Evolutionary conservation across 2,888 invertebrate species (phyloP).

Genomic region (Thereva unica): DNA sequence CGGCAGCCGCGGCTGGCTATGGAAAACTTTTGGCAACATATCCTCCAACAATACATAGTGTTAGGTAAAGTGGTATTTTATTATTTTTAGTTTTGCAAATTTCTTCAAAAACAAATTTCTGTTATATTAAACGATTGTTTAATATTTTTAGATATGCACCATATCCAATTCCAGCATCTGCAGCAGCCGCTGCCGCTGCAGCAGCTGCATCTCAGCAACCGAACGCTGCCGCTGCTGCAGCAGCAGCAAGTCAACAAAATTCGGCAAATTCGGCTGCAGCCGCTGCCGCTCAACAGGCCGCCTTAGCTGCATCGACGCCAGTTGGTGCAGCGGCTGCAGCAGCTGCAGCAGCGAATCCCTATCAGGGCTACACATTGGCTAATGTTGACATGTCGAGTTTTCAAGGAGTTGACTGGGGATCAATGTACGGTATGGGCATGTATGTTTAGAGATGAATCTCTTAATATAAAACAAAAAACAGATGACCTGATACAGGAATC

Average conservation of each 20-base stretch:
- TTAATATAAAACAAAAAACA: slow-evolving; percentile 23
- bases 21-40: slow-evolving; percentile 69
- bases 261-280: slow-evolving; percentile 43
- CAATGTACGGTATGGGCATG: slow-evolving; percentile 92
- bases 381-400: slow-evolving; percentile 92
- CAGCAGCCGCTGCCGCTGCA: slow-evolving; percentile 60
- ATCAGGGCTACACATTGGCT: slow-evolving; percentile 79
- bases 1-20: slow-evolving; percentile 66
- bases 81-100: slow-evolving; percentile 4
- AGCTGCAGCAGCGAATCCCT: slow-evolving; percentile 69
- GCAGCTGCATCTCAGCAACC: slow-evolving; percentile 57
- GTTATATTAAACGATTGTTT: not conserved
- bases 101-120: not conserved
- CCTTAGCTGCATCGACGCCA: slow-evolving; percentile 55
- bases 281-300: slow-evolving; percentile 49
- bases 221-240: slow-evolving; percentile 55
- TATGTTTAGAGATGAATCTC: slow-evolving; percentile 63
- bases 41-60: slow-evolving; percentile 60
- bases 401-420: slow-evolving; percentile 89
- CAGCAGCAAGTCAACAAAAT: slow-evolving; percentile 58
- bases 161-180: slow-evolving; percentile 64
- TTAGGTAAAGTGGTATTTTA: slow-evolving; percentile 51
- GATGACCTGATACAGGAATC: slow-evolving; percentile 41
- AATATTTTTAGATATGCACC: slow-evolving; percentile 64
- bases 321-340: slow-evolving; percentile 65